Base-by-base conservation (phyloP, 2,888 invertebrate genomes). In the Hedya salicella region DNA sequence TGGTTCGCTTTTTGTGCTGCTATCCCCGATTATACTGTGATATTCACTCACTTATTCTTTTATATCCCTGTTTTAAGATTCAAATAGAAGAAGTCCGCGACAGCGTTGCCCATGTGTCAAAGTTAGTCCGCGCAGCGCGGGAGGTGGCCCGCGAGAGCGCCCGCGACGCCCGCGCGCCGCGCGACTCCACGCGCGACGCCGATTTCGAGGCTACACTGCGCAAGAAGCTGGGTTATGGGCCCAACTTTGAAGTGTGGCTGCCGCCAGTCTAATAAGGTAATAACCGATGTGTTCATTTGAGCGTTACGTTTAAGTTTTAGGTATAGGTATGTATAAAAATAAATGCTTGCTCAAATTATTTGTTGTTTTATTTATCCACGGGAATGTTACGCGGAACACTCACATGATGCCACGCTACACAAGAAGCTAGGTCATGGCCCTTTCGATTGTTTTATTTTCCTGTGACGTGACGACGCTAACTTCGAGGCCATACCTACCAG, bases 221-320 rank as follows among this genome's bases (percentile, higher is more conserved):
- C 74, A 92, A 93, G 84, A 91, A 94, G 82, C 89, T 93, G 75
- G 92, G 89, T 73, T 93, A 90, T 82, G 92, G 92, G 72, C 84
- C 91, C 1, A 79, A 87, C 62, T 89, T 92, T 50, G 82, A 91
- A 91, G 93, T 94, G 82, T 94, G 94, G 94, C 86, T 94, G 78
- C 94, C 94, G 59, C 91, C 92, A 1, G 87, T 86, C 67, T 91
- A 78, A 40, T 40, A 11, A 16, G 82, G 5, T 25, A 25, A 25
- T 25, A 9, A 36, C 36, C 36, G 11, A 87, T 86, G 89, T 90
- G 89, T 89, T 91, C 88, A 85, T 21, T 50, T 14, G 30, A 57
- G n/a, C 0, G 16, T 48, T 40, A 54, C 39, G 21, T 56, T 19
- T 21, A 54, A 25, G 40, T 32, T 63, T 48, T 30, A 62, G 16